A percentile compares a stretch with the other conserved stretches of the same genome.
These are phyloP conservation scores for Megaustenia siamemsis DNA, from an alignment of 2,888 invertebrate genomes.

Conservation along the genomic window DNA sequence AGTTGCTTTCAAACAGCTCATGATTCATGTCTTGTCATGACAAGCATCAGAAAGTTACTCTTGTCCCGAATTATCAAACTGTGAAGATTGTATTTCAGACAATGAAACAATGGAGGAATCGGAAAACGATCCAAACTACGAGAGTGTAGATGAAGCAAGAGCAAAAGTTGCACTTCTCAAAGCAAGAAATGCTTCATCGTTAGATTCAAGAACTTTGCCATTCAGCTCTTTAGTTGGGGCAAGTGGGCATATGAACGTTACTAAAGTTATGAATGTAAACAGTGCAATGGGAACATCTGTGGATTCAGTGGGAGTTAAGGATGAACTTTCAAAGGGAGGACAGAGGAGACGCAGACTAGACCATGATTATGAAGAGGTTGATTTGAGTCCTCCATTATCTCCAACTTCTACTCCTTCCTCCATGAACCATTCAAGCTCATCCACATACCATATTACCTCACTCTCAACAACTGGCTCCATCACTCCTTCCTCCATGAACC, in stretches of 20 bases:
- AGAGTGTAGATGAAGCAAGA: slow-evolving; percentile 73
- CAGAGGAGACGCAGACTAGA: slow-evolving; percentile 56
- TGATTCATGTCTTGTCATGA: too few species aligned
- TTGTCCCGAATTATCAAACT: slow-evolving; percentile 67
- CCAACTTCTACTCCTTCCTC: slow-evolving; percentile 58
- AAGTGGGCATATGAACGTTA: not conserved
- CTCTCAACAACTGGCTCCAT: not conserved
- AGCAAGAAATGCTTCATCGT: not conserved
- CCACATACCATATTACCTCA: slow-evolving; percentile 21
- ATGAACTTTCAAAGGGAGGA: slow-evolving; percentile 66
- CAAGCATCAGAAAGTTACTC: too few species aligned
- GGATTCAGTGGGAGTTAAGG: slow-evolving; percentile 20
- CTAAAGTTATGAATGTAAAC: slow-evolving; percentile 6
- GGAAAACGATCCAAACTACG: slow-evolving; percentile 74
- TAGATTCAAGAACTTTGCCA: not conserved
- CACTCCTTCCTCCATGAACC: not conserved
- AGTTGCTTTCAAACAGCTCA: too few species aligned
- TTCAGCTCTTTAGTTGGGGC: not conserved
- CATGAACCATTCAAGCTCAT: not conserved
- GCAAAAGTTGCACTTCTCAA: slow-evolving; percentile 59
- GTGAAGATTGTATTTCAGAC: slow-evolving; percentile 64
- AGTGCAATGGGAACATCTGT: not conserved
- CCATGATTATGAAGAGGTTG: slow-evolving; percentile 72
- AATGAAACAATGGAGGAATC: slow-evolving; percentile 37
- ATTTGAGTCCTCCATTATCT: slow-evolving; percentile 53